Evolutionary conservation across 2,888 invertebrate genomes (phyloP), one percentile per base, ranked within the genome.

Genomic region (Hemithea aestivaria): DNA sequence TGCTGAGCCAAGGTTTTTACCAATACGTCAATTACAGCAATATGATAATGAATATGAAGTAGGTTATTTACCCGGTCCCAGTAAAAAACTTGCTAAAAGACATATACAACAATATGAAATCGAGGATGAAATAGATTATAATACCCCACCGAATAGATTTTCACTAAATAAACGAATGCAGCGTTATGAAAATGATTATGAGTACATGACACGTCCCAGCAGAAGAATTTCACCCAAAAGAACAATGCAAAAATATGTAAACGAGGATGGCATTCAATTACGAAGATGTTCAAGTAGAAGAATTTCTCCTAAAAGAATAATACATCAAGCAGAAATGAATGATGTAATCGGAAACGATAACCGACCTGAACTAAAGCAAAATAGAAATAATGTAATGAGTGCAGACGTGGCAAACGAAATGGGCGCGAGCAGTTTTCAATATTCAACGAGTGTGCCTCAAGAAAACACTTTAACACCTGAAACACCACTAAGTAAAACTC

Each of bases 401-500:
- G 40, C 5, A 6, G 24, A 21, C 9, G 3, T 51, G 24, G 57
- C 51, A 5, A 60, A 65, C 42, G 60, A 65, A 28, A 55, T 51
- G 2, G 59, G 40, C 6, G 58, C 60, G 40, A 70, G 53, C 34
- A 67, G 48, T 49, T 48, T 67, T 27, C 69, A 61, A 35, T 55
- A 55, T 30, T 48, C 66, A 20, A 39, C 48, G 20, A 53, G 48
- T 21, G 42, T 26, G 2, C 57, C 63, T 28, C 64, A 66, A 22
- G 66, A 56, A 42, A 45, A 34, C n/a, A 54, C 60, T 38, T 28
- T 34, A 20, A 43, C 53, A 20, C 52, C 42, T 62, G 67, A 75
- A 30, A 62, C 58, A 10, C 46, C 61, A 7, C 39, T 69, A n/a
- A 73, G 73, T 37, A 71, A 71, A 54, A 67, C 66, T 5, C 69